A percentile compares a stretch with the other conserved stretches of the same genome.
These are phyloP conservation scores for Cenopis cana DNA, from an alignment of 2,888 invertebrate species.

Conservation along the genomic window DNA sequence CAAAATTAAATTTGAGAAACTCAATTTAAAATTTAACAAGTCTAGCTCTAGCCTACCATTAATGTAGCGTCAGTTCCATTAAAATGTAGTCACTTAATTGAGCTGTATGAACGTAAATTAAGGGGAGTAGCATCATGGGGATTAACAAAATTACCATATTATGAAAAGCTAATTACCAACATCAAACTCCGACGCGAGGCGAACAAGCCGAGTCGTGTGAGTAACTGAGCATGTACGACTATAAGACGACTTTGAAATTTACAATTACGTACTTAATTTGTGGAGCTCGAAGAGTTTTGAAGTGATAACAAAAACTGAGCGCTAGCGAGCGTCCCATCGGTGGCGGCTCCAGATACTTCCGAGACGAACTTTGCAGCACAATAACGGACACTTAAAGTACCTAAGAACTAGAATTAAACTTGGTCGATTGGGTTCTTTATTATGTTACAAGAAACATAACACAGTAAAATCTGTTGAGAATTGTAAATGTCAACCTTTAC, in stretches of 20 bases:
- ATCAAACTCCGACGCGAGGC: constrained; percentile 69
- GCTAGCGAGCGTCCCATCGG: constrained; percentile 9
- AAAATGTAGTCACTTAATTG: constrained; percentile 63
- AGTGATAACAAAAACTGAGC: constrained; percentile 37
- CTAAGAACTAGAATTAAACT: constrained; percentile 8
- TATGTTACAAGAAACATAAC: background rate
- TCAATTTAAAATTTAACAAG: constrained; percentile 40
- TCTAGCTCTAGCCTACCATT: constrained; percentile 29
- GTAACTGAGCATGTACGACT: constrained; percentile 52
- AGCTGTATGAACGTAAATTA: constrained; percentile 60
- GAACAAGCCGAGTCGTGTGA: constrained; percentile 53
- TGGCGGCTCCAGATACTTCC: constrained; percentile 25
- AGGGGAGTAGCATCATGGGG: constrained; percentile 56
- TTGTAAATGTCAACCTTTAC: background rate
- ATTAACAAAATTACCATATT: constrained; percentile 70
- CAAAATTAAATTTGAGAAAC: constrained; percentile 41
- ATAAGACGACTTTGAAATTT: constrained; percentile 46
- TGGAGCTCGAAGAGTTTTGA: constrained; percentile 25
- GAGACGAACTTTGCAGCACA: constrained; percentile 22
- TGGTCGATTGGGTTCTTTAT: background rate
- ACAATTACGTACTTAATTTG: constrained; percentile 47
- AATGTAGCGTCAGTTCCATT: constrained; percentile 57
- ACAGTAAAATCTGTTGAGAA: background rate
- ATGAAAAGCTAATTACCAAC: constrained; percentile 73
- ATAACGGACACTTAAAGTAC: constrained; percentile 27